phyloP scores from a whole-genome alignment of 2,888 invertebrate species.

The Pollenia griseotomentosa region DNA sequence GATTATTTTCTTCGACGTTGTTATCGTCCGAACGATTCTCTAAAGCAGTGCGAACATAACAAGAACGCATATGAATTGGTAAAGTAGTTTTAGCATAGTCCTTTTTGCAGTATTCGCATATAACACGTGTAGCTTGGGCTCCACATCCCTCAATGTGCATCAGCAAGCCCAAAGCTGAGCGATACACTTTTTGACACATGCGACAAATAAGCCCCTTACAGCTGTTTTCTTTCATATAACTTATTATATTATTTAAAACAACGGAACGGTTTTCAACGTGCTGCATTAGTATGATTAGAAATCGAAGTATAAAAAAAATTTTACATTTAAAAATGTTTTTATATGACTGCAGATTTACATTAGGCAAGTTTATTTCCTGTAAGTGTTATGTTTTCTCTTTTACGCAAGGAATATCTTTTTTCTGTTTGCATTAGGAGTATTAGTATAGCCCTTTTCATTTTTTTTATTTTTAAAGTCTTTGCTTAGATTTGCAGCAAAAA shows the following conservation, averaged over 20 bases:
- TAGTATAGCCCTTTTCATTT: no score
- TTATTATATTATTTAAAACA: constrained; percentile 75
- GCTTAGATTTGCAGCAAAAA: no score
- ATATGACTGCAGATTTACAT: no score
- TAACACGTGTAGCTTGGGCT: constrained; percentile 72
- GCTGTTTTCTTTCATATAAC: constrained; percentile 74
- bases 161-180: constrained; percentile 80
- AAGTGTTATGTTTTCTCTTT: no score
- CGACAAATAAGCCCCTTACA: constrained; percentile 79
- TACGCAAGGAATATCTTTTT: no score
- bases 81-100: constrained; percentile 75
- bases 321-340: no score
- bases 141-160: constrained; percentile 81
- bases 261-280: constrained; percentile 75
- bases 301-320: no score
- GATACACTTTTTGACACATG: constrained; percentile 77
- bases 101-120: constrained; percentile 78
- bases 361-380: no score
- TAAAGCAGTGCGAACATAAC: constrained; percentile 66
- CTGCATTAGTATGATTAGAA: constrained; percentile 28
- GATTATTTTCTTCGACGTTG: not conserved
- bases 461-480: no score
- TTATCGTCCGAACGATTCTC: not conserved
- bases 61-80: constrained; percentile 76
- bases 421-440: no score